These are phyloP conservation scores for Toxostoma redivivum DNA, from an alignment of 2,113 vertebrate species.

Conservation along the genomic window DNA sequence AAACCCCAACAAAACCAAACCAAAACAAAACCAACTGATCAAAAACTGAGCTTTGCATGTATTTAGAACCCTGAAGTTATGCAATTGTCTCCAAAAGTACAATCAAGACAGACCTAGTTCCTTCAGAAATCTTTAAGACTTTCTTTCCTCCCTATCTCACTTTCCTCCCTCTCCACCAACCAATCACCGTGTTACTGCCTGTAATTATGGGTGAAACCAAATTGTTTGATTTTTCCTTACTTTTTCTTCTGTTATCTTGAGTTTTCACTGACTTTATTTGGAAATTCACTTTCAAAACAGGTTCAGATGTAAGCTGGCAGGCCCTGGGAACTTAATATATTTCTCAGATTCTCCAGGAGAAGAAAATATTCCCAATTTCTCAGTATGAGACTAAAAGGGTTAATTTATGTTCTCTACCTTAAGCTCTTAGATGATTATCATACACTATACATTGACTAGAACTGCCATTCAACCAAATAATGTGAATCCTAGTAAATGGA, in stretches of 20 bases:
- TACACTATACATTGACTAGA: background rate
- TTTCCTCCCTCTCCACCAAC: background rate
- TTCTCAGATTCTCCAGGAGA: background rate
- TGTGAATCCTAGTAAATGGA: background rate
- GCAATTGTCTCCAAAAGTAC: background rate
- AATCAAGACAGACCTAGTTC: background rate
- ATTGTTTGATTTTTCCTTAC: background rate
- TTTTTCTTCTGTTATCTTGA: background rate
- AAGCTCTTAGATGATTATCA: background rate
- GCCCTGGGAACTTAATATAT: background rate
- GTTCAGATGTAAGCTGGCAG: background rate
- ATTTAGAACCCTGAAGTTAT: background rate
- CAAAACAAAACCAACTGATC: background rate
- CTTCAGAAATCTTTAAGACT: background rate
- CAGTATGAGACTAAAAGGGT: background rate
- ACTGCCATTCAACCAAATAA: background rate
- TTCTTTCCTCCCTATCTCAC: background rate
- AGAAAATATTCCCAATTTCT: background rate
- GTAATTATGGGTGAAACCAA: background rate
- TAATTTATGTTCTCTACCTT: background rate
- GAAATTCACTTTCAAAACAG: background rate
- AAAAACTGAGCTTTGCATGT: fast-evolving
- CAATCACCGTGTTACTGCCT: background rate
- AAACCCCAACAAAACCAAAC: background rate
- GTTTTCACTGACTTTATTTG: background rate